Evolutionary conservation across 2,797 vertebrate species (phyloP), one percentile per base, ranked within the genome.

Genomic region (Chelon auratus): DNA sequence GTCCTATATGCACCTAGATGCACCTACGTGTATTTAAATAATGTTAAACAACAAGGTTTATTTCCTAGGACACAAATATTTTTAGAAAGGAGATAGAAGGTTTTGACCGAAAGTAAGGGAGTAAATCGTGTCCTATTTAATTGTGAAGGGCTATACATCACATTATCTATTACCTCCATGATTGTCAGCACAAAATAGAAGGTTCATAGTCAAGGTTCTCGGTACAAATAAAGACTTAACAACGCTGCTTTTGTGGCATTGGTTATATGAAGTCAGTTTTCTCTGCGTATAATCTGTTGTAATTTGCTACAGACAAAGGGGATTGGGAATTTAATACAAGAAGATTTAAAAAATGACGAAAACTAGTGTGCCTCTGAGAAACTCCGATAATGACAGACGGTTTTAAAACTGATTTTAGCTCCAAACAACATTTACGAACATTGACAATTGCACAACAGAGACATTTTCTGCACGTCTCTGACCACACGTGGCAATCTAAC

Each of bases 61-160:
- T 72, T 69, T 74, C 0, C 54, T 4, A 18, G 79, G 81, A 83
- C 85, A 79, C 79, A 36, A 22, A 68, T 40, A 45, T 14, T 62
- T 60, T 30, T 4, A 10, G 36, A 9, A 42, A 30, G 3, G n/a
- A 24, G 10, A 45, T 3, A 11, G 18, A 0, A 13, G 4, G 18
- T 18, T 71, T 78, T 62, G 36, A 58, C 15, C 24, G 26, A 33
- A n/a, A 67, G 24, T 45, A 11, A 45, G 2, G 14, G 48, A 51
- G 14, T 24, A 22, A 61, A 60, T 0, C 0, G 76, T 87, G 90
- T 91, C 87, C 82, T 53, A 57, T 74, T 78, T 62, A 84, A 81
- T 90, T 92, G 90, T 78, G 85, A 92, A 91, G 91, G 90, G 92
- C 90, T 92, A 91, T 57, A 84, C 73, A 86, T 82, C 68, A 82